Conservation (phyloP, 1,140 invertebrate species). For the Diachasmimorpha longicaudata region DNA sequence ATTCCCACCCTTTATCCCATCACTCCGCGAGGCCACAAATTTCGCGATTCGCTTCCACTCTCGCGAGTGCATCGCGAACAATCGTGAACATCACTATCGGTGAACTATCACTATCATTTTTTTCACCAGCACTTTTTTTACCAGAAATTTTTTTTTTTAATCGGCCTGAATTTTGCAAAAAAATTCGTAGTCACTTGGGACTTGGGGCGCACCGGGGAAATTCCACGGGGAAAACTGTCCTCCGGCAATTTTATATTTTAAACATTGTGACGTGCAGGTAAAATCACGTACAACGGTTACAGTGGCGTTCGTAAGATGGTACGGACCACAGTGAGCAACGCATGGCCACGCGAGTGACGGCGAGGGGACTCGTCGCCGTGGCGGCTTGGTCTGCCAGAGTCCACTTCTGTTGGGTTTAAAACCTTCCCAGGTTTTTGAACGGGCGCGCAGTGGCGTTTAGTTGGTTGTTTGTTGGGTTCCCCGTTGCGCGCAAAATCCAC, state of each 20-base stretch:
- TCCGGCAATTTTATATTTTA: neutral
- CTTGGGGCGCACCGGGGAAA: too few species aligned
- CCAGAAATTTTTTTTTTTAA: too few species aligned
- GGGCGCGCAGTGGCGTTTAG: neutral
- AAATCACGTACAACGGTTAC: slow-evolving; percentile 5
- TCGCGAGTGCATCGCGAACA: too few species aligned
- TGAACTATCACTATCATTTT: too few species aligned
- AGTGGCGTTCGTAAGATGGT: slow-evolving; percentile 26
- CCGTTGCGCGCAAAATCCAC: neutral
- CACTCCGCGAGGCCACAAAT: too few species aligned
- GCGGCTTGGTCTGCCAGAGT: neutral
- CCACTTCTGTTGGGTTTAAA: neutral
- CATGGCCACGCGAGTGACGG: slow-evolving; percentile 31
- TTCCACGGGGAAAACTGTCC: neutral
- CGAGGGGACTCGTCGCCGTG: slow-evolving; percentile 17
- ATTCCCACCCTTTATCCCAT: too few species aligned
- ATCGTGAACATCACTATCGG: too few species aligned
- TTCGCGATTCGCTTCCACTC: too few species aligned
- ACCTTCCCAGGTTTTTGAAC: neutral
- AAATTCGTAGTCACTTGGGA: too few species aligned
- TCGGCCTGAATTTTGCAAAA: too few species aligned
- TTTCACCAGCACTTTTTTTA: too few species aligned
- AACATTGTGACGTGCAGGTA: neutral
- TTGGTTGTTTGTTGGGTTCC: neutral
- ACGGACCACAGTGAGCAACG: slow-evolving; percentile 28